Conservation (phyloP, 1,140 invertebrate genomes). For the Sycobia sp. region DNA sequence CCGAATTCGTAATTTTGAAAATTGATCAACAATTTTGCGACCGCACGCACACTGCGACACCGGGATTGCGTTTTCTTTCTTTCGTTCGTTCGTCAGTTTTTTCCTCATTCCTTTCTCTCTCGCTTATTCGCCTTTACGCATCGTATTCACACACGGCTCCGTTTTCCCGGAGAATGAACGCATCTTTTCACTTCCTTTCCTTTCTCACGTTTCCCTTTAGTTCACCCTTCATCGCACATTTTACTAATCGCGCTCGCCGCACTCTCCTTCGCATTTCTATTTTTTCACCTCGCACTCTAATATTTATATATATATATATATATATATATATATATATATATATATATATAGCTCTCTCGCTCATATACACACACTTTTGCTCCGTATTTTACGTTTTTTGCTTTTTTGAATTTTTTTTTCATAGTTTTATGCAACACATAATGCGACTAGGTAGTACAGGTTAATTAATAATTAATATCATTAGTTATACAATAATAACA, state of each 20-base stretch:
- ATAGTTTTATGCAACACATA: conserved; percentile 61
- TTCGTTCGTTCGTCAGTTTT: conserved; percentile 10
- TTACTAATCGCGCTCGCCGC: conserved; percentile 27
- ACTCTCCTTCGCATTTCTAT: conserved; percentile 39
- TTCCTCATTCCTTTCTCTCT: conserved; percentile 24
- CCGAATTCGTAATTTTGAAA: no score
- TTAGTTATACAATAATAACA: conserved; percentile 64
- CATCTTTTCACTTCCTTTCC: no score
- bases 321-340: no score
- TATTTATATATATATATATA: no score
- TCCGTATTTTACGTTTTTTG: conserved; percentile 33
- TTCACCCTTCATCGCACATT: conserved; percentile 16
- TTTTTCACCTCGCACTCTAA: conserved; percentile 32
- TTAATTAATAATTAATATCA: conserved; percentile 64
- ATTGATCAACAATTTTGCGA: no score
- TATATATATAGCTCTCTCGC: no score
- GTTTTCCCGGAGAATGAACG: no score
- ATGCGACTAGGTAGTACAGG: conserved; percentile 63
- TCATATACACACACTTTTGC: conserved; percentile 13
- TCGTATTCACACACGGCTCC: neutral
- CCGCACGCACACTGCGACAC: no score
- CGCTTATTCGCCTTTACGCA: neutral
- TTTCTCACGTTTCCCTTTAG: conserved; percentile 37
- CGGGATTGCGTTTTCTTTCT: no score
- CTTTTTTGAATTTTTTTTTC: conserved; percentile 37